Evolutionary conservation across 2,113 vertebrate genomes (phyloP).

Genomic region (Apus apus): DNA sequence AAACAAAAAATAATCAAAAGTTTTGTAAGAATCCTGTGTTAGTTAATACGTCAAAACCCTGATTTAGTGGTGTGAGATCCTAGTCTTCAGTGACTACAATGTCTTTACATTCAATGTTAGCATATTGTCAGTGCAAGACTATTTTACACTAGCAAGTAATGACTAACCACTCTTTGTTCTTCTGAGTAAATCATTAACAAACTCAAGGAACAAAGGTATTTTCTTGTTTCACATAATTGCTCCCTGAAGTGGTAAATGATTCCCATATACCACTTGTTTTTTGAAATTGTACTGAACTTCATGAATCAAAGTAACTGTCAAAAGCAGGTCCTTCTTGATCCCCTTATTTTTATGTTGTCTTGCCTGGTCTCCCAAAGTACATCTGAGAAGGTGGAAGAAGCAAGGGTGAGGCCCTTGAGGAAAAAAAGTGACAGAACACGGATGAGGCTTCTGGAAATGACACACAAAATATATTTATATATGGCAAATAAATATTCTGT

Average conservation of each 20-base stretch:
- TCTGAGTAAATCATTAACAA: slow-evolving; percentile 2
- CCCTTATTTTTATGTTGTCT: not conserved
- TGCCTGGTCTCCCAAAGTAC: not conserved
- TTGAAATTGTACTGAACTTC: not conserved
- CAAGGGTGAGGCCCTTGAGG: not conserved
- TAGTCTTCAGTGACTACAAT: not conserved
- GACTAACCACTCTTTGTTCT: not conserved
- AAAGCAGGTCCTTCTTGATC: not conserved
- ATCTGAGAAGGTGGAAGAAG: not conserved
- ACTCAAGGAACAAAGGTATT: not conserved
- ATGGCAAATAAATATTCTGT: not conserved
- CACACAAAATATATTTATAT: not conserved
- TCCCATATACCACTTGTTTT: not conserved
- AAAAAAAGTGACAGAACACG: slow-evolving; percentile 21
- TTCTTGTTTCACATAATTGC: not conserved
- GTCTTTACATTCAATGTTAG: not conserved
- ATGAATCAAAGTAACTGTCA: not conserved
- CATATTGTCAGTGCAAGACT: not conserved
- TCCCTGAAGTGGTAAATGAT: not conserved
- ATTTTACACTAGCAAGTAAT: not conserved
- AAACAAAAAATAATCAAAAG: not conserved
- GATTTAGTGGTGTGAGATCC: not conserved
- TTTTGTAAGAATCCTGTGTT: not conserved
- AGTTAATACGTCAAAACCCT: not conserved
- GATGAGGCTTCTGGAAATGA: slow-evolving; percentile 26